These are phyloP conservation scores for Drosophila rellima DNA, from an alignment of 2,888 invertebrate species.

Conservation along the genomic window DNA sequence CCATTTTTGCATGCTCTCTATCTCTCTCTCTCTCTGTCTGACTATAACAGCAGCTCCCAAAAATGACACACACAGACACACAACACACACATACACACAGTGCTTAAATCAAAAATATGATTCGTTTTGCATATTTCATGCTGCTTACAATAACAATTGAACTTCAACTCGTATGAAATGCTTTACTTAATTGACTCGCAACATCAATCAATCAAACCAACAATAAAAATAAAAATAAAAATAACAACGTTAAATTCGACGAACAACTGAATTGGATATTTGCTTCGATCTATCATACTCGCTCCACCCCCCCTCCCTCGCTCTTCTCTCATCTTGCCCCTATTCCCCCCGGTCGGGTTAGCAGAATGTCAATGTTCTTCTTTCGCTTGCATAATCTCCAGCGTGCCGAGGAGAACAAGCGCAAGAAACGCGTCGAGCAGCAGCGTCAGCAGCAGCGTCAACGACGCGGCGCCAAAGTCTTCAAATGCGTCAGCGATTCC, in stretches of 20 bases:
- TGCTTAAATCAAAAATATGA: conserved; percentile 45
- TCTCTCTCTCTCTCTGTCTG: conserved; percentile 17
- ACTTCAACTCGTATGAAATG: conserved; percentile 40
- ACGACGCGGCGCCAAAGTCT: conserved; percentile 87
- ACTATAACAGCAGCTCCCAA: conserved; percentile 64
- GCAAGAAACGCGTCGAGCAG: conserved; percentile 87
- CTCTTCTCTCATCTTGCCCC: background rate
- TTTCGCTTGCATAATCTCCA: conserved; percentile 96
- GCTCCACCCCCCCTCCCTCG: background rate
- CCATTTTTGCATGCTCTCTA: conserved; percentile 42
- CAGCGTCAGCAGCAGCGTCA: conserved; percentile 86
- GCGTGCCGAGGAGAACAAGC: conserved; percentile 92
- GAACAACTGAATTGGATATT: conserved; percentile 26
- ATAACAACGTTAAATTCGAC: conserved; percentile 14
- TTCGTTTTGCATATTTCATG: conserved; percentile 56
- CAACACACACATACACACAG: conserved; percentile 15
- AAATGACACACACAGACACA: conserved; percentile 31
- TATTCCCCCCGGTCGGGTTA: background rate
- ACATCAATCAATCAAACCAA: conserved; percentile 29
- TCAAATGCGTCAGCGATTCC: conserved; percentile 86
- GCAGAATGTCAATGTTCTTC: conserved; percentile 97
- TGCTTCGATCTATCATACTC: conserved; percentile 18
- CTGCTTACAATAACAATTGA: conserved; percentile 37
- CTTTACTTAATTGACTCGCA: conserved; percentile 36
- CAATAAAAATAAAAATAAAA: conserved; percentile 21